phyloP scores from a whole-genome alignment of 2,888 invertebrate genomes.

The Eristalis arbustorum region DNA sequence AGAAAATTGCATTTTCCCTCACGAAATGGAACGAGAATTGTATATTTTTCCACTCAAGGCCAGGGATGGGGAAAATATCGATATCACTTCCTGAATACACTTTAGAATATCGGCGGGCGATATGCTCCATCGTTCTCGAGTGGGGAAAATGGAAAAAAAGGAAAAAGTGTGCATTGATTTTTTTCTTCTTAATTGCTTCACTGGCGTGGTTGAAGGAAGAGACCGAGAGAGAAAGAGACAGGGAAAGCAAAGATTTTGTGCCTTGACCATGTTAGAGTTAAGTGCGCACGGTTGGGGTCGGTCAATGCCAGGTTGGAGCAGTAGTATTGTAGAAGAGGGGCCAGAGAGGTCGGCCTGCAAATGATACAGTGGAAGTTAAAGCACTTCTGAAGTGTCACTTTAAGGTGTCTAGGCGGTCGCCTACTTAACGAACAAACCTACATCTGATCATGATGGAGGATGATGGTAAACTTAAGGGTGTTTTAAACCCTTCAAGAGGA shows the following conservation, averaged over 20 bases:
- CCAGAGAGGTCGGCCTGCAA: not conserved
- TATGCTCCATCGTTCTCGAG: not conserved
- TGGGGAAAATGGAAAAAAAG: not conserved
- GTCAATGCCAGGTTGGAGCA: not conserved
- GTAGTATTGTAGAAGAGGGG: not conserved
- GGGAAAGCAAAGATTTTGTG: not conserved
- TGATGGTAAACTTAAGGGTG: too few relatives aligned
- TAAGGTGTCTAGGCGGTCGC: too few relatives aligned
- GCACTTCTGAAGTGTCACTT: too few relatives aligned
- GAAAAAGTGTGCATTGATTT: not conserved
- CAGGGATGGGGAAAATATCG: slow-evolving; percentile 28
- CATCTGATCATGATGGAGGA: too few relatives aligned
- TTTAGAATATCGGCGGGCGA: slow-evolving; percentile 4
- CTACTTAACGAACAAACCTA: too few relatives aligned
- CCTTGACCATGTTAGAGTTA: not conserved
- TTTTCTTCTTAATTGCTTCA: not conserved
- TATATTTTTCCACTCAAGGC: slow-evolving; percentile 18
- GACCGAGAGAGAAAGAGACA: too few relatives aligned
- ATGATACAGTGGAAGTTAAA: too few relatives aligned
- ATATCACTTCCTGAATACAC: slow-evolving; percentile 42
- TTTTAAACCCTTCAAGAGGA: too few relatives aligned
- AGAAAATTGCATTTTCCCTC: not conserved
- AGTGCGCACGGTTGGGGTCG: not conserved
- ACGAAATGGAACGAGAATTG: not conserved
- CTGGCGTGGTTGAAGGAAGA: not conserved